Evolutionary conservation across 1,140 invertebrate species (phyloP).

Genomic region (Achroia grisella): DNA sequence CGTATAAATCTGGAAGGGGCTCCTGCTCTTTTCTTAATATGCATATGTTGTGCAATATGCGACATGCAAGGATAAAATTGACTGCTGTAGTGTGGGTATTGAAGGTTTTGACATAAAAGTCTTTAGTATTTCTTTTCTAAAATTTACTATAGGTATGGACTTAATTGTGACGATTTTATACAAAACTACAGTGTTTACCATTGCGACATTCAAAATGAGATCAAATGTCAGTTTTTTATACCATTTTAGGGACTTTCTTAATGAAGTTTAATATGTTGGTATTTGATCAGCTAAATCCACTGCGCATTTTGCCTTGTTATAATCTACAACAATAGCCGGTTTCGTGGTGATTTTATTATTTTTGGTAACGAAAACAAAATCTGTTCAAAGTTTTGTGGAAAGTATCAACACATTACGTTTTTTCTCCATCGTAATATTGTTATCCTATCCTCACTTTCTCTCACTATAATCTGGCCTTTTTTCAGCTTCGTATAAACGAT

Average conservation of each 20-base stretch:
- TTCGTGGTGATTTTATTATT: constrained; percentile 8
- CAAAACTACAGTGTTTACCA: constrained; percentile 33
- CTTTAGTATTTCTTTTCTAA: constrained; percentile 19
- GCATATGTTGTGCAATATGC: too few relatives aligned
- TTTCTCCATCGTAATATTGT: constrained; percentile 59
- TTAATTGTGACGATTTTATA: constrained; percentile 13
- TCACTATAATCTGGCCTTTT: constrained; percentile 34
- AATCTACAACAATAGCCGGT: constrained; percentile 29
- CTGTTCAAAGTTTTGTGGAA: constrained; percentile 41
- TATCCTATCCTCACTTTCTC: constrained; percentile 48
- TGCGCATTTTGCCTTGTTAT: constrained; percentile 40
- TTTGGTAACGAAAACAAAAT: constrained; percentile 11
- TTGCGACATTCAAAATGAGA: constrained; percentile 30
- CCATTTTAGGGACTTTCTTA: constrained; percentile 49
- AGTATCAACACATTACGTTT: constrained; percentile 50
- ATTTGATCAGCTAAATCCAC: constrained; percentile 49
- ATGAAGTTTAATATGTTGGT: constrained; percentile 29
- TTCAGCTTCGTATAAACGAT: constrained; percentile 47
- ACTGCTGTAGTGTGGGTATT: not conserved
- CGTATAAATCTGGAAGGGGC: too few relatives aligned
- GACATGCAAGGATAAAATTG: too few relatives aligned
- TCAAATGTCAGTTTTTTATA: constrained; percentile 45
- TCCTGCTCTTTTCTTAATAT: too few relatives aligned
- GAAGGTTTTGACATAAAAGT: constrained; percentile 10
- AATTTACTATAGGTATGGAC: constrained; percentile 16